phyloP scores from a whole-genome alignment of 2,113 vertebrate genomes.

The Hymenochirus boettgeri region DNA sequence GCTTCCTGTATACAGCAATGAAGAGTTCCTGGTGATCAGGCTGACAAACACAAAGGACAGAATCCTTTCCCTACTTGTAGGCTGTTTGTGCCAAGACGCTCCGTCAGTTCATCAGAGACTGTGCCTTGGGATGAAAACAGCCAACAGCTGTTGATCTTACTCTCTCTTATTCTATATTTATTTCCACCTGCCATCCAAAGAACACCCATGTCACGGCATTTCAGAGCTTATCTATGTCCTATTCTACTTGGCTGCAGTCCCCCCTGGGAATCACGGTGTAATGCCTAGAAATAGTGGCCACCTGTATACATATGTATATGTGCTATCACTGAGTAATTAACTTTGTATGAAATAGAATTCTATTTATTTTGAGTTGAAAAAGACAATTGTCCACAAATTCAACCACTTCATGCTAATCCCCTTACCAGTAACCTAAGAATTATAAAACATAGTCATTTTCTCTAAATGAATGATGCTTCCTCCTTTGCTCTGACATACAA shows the following conservation, averaged over 20 bases:
- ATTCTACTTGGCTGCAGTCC: not conserved
- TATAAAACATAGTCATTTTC: too few relatives aligned
- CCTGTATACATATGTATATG: too few relatives aligned
- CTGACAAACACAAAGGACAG: slow-evolving; percentile 62
- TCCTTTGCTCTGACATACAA: too few relatives aligned
- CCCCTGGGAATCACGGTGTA: not conserved
- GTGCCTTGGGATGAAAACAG: slow-evolving; percentile 55
- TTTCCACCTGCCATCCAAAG: slow-evolving; percentile 59
- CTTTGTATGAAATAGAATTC: too few relatives aligned
- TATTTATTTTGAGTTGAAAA: too few relatives aligned
- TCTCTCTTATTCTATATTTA: slow-evolving; percentile 74
- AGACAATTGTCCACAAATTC: too few relatives aligned
- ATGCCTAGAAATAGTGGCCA: not conserved
- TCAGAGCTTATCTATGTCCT: slow-evolving; percentile 38
- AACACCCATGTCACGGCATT: slow-evolving; percentile 54
- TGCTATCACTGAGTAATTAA: too few relatives aligned
- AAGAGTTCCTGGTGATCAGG: slow-evolving; percentile 47
- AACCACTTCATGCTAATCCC: too few relatives aligned
- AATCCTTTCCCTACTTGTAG: slow-evolving; percentile 67
- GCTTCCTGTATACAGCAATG: slow-evolving; percentile 15
- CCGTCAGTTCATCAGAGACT: slow-evolving; percentile 61
- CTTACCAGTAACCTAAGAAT: too few relatives aligned
- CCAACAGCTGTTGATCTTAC: slow-evolving; percentile 71
- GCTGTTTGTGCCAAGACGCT: slow-evolving; percentile 73
- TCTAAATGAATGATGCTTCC: too few relatives aligned